Percentiles rank a stretch among this genome's conserved stretches.
phyloP scores from a whole-genome alignment of 2,797 vertebrate species.

The Jordanella pulchra region DNA sequence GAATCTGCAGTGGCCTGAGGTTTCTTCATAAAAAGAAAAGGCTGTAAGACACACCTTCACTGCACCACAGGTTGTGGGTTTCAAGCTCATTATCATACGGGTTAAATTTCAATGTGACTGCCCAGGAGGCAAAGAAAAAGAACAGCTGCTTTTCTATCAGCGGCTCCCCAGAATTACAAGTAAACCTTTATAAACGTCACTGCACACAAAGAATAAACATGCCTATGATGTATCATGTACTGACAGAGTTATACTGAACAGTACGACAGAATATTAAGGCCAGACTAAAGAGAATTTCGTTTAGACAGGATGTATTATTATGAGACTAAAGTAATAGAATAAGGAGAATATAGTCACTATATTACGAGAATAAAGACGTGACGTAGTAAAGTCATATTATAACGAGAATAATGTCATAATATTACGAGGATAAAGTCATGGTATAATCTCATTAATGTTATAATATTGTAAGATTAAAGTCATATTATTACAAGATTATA shows the following conservation, averaged over 20 bases:
- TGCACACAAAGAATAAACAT: neutral
- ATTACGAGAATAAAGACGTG: too few relatives aligned
- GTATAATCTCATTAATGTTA: too few relatives aligned
- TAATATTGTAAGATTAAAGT: too few relatives aligned
- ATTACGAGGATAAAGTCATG: too few relatives aligned
- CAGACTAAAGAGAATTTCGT: too few relatives aligned
- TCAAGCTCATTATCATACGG: slow-evolving; percentile 31
- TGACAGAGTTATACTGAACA: neutral
- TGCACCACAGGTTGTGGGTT: slow-evolving; percentile 30
- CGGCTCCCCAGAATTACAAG: neutral
- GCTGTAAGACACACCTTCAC: slow-evolving; percentile 42
- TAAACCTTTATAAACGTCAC: neutral
- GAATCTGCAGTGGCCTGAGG: slow-evolving; percentile 8
- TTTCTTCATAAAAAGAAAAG: slow-evolving; percentile 14
- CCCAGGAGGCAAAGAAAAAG: slow-evolving; percentile 36
- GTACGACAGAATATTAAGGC: too few relatives aligned
- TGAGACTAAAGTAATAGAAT: too few relatives aligned
- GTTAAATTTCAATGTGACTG: slow-evolving; percentile 35
- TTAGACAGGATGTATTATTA: too few relatives aligned
- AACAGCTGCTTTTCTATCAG: neutral
- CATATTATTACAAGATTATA: too few relatives aligned
- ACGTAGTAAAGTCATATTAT: too few relatives aligned
- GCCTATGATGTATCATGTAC: neutral
- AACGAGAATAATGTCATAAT: too few relatives aligned
- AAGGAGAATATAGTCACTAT: too few relatives aligned